These are phyloP conservation scores for Parauchenoglanis punctatus DNA, from an alignment of 2,797 vertebrate species.

Conservation along the genomic window DNA sequence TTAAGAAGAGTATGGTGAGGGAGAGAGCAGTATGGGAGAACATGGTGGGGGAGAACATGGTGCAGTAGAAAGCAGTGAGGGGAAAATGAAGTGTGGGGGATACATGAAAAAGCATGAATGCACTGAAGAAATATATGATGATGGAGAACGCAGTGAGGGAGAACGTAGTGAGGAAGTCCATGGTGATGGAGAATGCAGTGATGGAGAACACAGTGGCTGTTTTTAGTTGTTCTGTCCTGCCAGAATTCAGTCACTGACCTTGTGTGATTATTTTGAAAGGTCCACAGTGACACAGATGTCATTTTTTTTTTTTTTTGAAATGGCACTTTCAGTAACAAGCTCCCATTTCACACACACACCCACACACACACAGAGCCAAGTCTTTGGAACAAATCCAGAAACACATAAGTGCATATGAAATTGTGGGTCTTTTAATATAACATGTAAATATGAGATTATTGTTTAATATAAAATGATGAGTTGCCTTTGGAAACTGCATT, in stretches of 20 bases:
- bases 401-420: not conserved
- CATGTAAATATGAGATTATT: constrained; percentile 8
- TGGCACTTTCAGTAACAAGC: not conserved
- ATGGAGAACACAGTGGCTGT: not conserved
- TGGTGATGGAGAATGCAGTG: not conserved
- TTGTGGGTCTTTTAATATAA: constrained; percentile 24
- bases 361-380: not conserved
- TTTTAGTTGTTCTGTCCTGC: not conserved
- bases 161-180: not conserved
- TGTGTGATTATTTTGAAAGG: constrained; percentile 18
- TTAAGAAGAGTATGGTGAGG: not conserved
- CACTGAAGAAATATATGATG: not conserved
- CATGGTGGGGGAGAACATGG: not conserved
- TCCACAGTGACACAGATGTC: constrained; percentile 13
- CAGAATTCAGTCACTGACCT: constrained; percentile 7
- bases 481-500: constrained; percentile 16
- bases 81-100: too few species aligned
- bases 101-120: not conserved
- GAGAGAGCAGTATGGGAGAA: not conserved
- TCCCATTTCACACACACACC: constrained; percentile 11
- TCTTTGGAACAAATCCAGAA: constrained; percentile 13
- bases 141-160: not conserved
- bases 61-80: not conserved
- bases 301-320: constrained; percentile 11
- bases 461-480: constrained; percentile 27